Evolutionary conservation across 2,888 invertebrate species (phyloP).

Genomic region (Lasioglossum lativentre): DNA sequence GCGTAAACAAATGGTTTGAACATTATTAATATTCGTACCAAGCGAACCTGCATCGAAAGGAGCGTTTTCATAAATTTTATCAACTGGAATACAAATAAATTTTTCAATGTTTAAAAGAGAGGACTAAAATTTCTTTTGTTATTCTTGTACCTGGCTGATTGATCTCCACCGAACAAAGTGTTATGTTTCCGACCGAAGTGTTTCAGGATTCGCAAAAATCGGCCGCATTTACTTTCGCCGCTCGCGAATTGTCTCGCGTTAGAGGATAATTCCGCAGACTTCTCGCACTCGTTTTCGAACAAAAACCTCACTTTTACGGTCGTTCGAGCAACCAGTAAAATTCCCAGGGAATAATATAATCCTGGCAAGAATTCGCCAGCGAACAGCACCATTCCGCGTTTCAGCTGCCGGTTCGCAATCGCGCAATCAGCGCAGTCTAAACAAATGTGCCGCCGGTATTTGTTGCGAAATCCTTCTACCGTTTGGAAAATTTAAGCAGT

Average conservation of each 20-base stretch:
- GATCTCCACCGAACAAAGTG: not conserved
- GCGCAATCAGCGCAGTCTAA: constrained; percentile 25
- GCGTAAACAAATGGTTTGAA: not conserved
- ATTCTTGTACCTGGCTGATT: too few species aligned
- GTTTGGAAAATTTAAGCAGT: constrained; percentile 45
- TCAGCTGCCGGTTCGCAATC: not conserved
- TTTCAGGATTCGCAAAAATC: not conserved
- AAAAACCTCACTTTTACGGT: not conserved
- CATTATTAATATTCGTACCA: not conserved
- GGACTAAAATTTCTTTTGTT: too few species aligned
- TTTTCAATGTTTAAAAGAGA: too few species aligned
- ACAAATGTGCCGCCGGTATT: constrained; percentile 32
- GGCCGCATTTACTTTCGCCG: not conserved
- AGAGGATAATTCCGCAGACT: not conserved
- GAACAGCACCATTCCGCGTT: not conserved
- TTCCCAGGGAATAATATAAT: constrained; percentile 6
- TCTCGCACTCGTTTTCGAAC: not conserved
- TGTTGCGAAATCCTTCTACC: constrained; percentile 40
- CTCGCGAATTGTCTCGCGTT: constrained; percentile 1
- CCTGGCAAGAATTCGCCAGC: not conserved
- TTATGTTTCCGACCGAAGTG: not conserved
- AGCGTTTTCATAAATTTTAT: too few species aligned
- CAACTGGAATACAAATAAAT: too few species aligned
- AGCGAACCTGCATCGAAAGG: too few species aligned
- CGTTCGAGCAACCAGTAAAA: not conserved